Conservation (phyloP, 2,113 vertebrate species). For the Corydoras maculifer region DNA sequence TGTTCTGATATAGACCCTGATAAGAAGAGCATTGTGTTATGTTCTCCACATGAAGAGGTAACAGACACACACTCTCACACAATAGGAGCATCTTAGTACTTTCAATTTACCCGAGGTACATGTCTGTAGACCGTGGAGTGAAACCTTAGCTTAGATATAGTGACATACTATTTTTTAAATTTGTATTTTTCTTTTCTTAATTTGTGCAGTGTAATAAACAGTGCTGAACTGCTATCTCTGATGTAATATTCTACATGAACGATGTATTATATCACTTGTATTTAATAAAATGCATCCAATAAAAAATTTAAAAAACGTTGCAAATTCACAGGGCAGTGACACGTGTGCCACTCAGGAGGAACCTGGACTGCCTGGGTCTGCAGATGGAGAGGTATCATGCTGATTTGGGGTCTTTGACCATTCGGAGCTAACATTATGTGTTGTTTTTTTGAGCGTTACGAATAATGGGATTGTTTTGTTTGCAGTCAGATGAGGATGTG, state of each 20-base stretch:
- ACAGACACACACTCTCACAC: not conserved
- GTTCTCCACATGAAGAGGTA: slow-evolving; percentile 26
- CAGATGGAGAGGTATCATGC: not conserved
- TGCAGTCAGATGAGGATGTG: slow-evolving; percentile 37
- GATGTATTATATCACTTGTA: too few relatives aligned
- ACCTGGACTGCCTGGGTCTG: slow-evolving; percentile 14
- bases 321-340: slow-evolving; percentile 6
- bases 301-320: not conserved
- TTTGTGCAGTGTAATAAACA: too few relatives aligned
- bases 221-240: too few relatives aligned
- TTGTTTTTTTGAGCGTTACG: not conserved
- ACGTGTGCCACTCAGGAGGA: not conserved
- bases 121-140: too few relatives aligned
- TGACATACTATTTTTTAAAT: too few relatives aligned
- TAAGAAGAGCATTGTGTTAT: slow-evolving; percentile 27
- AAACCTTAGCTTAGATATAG: too few relatives aligned
- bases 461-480: not conserved
- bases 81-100: too few relatives aligned
- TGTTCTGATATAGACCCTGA: slow-evolving; percentile 11
- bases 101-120: too few relatives aligned
- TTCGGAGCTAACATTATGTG: not conserved
- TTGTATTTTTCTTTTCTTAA: too few relatives aligned
- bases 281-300: not conserved
- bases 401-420: too few relatives aligned
- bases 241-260: too few relatives aligned